Percentiles rank a stretch among this genome's conserved stretches.
These are phyloP conservation scores for Microplitis manilae DNA, from an alignment of 2,888 invertebrate genomes.

Conservation along the genomic window DNA sequence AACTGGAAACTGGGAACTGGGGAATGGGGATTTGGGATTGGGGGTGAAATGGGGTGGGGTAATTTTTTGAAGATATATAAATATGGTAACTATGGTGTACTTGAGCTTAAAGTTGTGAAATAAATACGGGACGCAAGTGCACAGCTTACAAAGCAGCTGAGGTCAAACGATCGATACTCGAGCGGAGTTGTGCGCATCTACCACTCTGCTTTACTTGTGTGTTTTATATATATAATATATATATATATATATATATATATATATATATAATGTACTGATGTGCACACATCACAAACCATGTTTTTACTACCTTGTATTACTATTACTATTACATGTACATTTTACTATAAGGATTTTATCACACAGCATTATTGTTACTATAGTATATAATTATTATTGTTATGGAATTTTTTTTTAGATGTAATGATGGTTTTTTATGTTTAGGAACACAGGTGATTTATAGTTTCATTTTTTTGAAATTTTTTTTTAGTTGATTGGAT, in stretches of 20 bases:
- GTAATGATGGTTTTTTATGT: too few species aligned
- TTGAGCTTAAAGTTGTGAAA: constrained; percentile 26
- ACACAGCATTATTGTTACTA: neutral
- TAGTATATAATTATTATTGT: neutral
- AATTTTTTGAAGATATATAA: neutral
- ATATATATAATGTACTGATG: constrained; percentile 36
- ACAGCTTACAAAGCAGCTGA: constrained; percentile 57
- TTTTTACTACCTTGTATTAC: constrained; percentile 17
- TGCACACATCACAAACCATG: constrained; percentile 44
- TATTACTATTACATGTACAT: constrained; percentile 2
- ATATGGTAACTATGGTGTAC: constrained; percentile 11
- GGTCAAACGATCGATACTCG: constrained; percentile 60
- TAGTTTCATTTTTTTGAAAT: too few species aligned
- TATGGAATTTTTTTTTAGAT: neutral
- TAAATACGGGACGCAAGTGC: constrained; percentile 41
- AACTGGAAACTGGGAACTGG: too few species aligned
- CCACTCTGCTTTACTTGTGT: constrained; percentile 56
- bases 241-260: too few species aligned
- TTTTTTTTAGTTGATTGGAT: too few species aligned
- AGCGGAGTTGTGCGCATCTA: constrained; percentile 39
- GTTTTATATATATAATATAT: constrained; percentile 19
- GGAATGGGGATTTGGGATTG: too few species aligned
- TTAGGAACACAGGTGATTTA: too few species aligned
- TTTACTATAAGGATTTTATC: neutral
- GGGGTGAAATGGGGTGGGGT: too few species aligned